Evolutionary conservation across 1,140 invertebrate genomes (phyloP), one percentile per base, ranked within the genome.

Genomic region (Drosophila sp.): DNA sequence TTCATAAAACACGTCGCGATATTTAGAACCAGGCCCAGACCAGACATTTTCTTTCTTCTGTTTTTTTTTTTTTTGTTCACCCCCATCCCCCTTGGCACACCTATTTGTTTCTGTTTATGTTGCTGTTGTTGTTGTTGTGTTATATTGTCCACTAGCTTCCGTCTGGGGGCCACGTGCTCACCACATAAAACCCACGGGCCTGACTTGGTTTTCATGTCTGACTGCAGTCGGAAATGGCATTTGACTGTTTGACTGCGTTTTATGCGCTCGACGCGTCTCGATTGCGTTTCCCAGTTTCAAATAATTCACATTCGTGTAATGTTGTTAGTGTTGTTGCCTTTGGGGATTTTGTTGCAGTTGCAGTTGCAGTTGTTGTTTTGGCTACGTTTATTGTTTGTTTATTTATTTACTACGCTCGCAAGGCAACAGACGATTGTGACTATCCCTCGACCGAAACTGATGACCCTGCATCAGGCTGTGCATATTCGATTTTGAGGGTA

Each of bases 221-320:
- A 85, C 77, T 77, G 81, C 81, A 77, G 81, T 84, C 81, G 80
- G 80, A 84, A 84, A 84, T 84, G 81, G 55, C 71, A 80, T 72
- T 77, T 67, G 81, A 77, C 76, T 68, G 74, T 77, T 82, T 82
- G 79, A 69, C 71, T 82, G 80, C 79, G 65, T 75, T 83, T 83
- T 75, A 83, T 81, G 78, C 58, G 32, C 62, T 66, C 76, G 47
- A 35, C 29, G 44, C 56, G 57, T 58, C 66, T 63, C 62, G 41
- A 47, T 60, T 66, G 33, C 65, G 73, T 60, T 54, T 64, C 23
- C 44, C 71, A 62, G 60, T 62, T 60, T 77, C 60, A 65, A 83
- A 70, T 73, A 71, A 77, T 84, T 76, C 60, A 77, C 73, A 80
- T 84, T 77, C 66, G 58, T 55, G 58, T 55, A 70, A 67, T 27